Conservation (phyloP, 2,888 invertebrate species). For the Drosophila incognita region DNA sequence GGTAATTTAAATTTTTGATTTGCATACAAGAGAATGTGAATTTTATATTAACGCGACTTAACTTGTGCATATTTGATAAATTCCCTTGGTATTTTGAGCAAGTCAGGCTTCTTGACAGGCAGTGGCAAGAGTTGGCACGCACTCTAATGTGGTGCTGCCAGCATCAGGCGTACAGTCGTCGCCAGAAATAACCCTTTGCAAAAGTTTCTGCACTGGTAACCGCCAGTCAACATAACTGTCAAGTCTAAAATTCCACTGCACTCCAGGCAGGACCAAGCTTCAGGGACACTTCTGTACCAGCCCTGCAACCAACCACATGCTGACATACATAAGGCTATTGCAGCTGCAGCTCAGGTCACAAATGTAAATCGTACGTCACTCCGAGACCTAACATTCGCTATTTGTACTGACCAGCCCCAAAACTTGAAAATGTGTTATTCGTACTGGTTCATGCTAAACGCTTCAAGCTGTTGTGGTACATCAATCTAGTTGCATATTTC, state of each 20-base stretch:
- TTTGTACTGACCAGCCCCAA: conserved; percentile 28
- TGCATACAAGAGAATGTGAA: conserved; percentile 1
- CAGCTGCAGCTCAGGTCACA: conserved; percentile 33
- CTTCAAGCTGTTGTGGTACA: conserved; percentile 19
- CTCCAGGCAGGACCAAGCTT: conserved; percentile 15
- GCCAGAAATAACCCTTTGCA: conserved; percentile 32
- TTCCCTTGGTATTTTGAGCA: conserved; percentile 9
- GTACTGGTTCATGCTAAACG: background rate
- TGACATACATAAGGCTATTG: background rate
- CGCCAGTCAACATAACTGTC: conserved; percentile 33
- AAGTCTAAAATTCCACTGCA: conserved; percentile 32
- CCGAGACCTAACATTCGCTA: conserved; percentile 6
- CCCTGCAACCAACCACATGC: background rate
- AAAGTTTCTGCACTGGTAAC: conserved; percentile 8
- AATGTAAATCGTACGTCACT: conserved; percentile 47
- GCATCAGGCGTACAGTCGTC: conserved; percentile 30
- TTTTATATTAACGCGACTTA: conserved; percentile 8
- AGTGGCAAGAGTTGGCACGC: conserved; percentile 49
- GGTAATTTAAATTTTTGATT: conserved; percentile 1
- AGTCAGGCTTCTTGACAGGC: conserved; percentile 27
- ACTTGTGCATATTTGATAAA: conserved; percentile 40
- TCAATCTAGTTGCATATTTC: conserved; percentile 18
- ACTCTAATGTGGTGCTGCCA: conserved; percentile 56
- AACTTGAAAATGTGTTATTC: background rate
- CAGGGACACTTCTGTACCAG: background rate